Conservation (phyloP, 2,797 vertebrate species). For the Sphaeramia orbicularis region DNA sequence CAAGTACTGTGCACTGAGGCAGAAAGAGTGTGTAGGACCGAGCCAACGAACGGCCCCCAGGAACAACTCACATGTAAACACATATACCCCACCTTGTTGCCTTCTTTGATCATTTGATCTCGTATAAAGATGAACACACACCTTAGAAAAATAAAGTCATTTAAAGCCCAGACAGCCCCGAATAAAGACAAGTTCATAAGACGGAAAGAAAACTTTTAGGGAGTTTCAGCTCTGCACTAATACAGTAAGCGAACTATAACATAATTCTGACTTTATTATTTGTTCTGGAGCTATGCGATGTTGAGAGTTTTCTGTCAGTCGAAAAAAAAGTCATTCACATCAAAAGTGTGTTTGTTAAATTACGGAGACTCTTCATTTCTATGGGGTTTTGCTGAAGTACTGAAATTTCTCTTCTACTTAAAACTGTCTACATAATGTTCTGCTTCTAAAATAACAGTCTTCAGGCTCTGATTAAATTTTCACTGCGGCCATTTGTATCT, state of each 20-base stretch:
- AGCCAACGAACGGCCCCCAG: neutral
- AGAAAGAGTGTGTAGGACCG: constrained; percentile 2
- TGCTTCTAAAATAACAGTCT: neutral
- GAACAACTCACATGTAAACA: constrained; percentile 9
- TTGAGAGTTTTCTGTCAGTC: neutral
- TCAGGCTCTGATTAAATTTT: constrained; percentile 30
- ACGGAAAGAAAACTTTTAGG: too few species aligned
- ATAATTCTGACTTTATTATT: neutral
- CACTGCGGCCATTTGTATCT: constrained; percentile 16
- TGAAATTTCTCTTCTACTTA: too few species aligned
- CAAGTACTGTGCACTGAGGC: neutral
- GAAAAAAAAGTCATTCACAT: neutral
- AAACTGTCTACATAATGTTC: too few species aligned
- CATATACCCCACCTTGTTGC: neutral
- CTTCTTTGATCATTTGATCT: constrained; percentile 1
- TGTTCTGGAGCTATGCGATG: neutral
- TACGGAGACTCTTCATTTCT: too few species aligned
- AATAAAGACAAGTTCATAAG: neutral
- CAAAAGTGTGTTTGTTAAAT: neutral
- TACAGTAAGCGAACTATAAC: neutral
- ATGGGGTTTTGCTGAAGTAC: too few species aligned
- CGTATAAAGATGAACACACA: neutral
- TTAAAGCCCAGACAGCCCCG: neutral
- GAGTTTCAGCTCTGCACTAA: too few species aligned
- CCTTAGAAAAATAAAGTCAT: neutral